phyloP scores from a whole-genome alignment of 2,888 invertebrate species.

The Cheilosia grossa region DNA sequence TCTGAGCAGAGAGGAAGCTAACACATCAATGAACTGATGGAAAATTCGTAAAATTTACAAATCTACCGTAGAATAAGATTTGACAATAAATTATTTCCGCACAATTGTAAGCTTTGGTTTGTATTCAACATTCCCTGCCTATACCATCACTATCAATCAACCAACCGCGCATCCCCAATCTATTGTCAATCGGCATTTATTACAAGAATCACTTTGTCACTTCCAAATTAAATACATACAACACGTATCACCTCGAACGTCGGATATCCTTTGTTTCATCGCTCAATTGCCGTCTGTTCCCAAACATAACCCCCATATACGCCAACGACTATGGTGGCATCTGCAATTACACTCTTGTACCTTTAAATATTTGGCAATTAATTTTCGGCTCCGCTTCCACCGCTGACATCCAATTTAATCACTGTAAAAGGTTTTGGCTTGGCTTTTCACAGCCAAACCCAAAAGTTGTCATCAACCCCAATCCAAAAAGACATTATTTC shows the following conservation, averaged over 20 bases:
- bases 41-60: too few species aligned
- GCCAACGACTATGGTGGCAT: constrained; percentile 42
- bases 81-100: too few species aligned
- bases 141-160: neutral
- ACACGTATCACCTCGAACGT: neutral
- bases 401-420: constrained; percentile 66
- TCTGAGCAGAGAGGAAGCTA: too few species aligned
- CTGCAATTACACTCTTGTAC: constrained; percentile 72
- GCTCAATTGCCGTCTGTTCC: constrained; percentile 26
- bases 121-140: neutral
- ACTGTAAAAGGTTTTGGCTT: constrained; percentile 72
- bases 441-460: constrained; percentile 56
- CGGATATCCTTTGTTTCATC: neutral
- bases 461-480: constrained; percentile 50
- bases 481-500: constrained; percentile 1
- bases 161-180: neutral
- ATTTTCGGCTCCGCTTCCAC: constrained; percentile 56
- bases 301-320: constrained; percentile 3
- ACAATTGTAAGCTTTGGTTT: too few species aligned
- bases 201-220: constrained; percentile 1
- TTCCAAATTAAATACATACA: constrained; percentile 20
- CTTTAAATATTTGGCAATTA: constrained; percentile 72
- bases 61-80: too few species aligned
- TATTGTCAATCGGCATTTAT: neutral
- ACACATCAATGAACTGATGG: too few species aligned